These are phyloP conservation scores for Hippocampus barbouri DNA, from an alignment of 2,113 vertebrate species.

Conservation along the genomic window DNA sequence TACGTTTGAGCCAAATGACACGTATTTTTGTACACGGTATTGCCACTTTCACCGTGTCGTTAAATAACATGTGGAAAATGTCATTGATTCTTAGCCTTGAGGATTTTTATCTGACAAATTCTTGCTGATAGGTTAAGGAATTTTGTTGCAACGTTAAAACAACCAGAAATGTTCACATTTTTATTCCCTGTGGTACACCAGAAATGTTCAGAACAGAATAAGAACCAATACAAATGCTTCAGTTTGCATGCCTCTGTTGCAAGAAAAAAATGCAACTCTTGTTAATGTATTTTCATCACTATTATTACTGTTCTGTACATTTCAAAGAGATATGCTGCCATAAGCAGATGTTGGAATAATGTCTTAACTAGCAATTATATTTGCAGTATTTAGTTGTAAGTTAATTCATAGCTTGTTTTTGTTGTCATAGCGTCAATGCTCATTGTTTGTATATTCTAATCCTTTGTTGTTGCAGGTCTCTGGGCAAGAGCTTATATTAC, in stretches of 20 bases:
- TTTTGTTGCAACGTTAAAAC: not conserved
- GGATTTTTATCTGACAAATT: constrained; percentile 1
- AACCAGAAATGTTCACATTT: not conserved
- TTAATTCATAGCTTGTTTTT: constrained; percentile 47
- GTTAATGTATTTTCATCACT: constrained; percentile 15
- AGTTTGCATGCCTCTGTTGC: constrained; percentile 61
- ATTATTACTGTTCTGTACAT: constrained; percentile 53
- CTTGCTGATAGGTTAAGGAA: constrained; percentile 1
- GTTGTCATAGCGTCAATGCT: constrained; percentile 42
- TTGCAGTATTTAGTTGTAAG: constrained; percentile 53
- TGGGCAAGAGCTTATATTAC: constrained; percentile 18
- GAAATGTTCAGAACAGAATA: not conserved
- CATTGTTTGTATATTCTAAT: constrained; percentile 58
- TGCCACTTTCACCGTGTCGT: constrained; percentile 48
- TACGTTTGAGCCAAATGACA: constrained; percentile 44
- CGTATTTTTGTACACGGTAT: constrained; percentile 35
- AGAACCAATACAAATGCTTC: constrained; percentile 22
- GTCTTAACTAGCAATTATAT: constrained; percentile 42
- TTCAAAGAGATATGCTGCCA: constrained; percentile 37
- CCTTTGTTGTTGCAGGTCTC: constrained; percentile 52
- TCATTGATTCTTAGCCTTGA: constrained; percentile 17
- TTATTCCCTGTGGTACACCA: not conserved
- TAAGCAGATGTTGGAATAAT: constrained; percentile 24
- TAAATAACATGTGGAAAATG: constrained; percentile 26
- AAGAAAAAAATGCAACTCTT: constrained; percentile 15